Base-by-base conservation (phyloP, 2,888 invertebrate species). In the Zaprionus lineosus region DNA sequence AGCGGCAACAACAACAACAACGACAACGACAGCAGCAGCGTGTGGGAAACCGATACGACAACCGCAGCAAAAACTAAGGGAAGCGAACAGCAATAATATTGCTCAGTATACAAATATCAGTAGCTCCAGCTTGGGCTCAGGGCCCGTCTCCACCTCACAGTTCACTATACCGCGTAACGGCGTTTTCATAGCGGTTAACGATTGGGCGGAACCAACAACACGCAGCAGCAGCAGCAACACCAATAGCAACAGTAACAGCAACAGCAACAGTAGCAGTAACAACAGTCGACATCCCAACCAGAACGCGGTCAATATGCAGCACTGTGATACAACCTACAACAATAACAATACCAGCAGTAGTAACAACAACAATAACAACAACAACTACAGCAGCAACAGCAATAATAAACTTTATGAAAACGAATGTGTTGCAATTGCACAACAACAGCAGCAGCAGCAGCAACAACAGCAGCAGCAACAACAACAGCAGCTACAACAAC, bases 131-230 rank as follows among this genome's bases (percentile, higher is more conserved):
- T 4, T 29, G 11, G 21, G 24, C 6, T 24, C 51, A 33, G 14
- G 48, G 34, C 15, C 46, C 19, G 33, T 36, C 39, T 34, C 31
- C 41, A 44, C 47, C 29, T 55, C 74, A 39, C 84, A 87, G 53
- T 87, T 87, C 51, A 88, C 87, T 55, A 84, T 89, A 65, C 88
- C 87, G 34, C 86, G 89, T 7, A 92, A 92, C 40, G 92, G 93
- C 16, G 92, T 93, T 7, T 92, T 93, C 89, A 92, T 93, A 66
- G 93, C 93, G 1, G 93, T 93, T 1, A 92, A 92, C n/a, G 93
- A 93, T 74, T 93, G 93, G 93, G 66, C 82, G n/a, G 83, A 81
- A 65, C 74, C 79, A 4, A 41, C 60, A 55, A 58, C 36, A 8
- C 53, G 19, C 44, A 47, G 37, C 52, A 40, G n/a, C 51, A 55